These are phyloP conservation scores for Caenorhabditis angaria DNA, from an alignment of 2,888 invertebrate species.

Conservation along the genomic window DNA sequence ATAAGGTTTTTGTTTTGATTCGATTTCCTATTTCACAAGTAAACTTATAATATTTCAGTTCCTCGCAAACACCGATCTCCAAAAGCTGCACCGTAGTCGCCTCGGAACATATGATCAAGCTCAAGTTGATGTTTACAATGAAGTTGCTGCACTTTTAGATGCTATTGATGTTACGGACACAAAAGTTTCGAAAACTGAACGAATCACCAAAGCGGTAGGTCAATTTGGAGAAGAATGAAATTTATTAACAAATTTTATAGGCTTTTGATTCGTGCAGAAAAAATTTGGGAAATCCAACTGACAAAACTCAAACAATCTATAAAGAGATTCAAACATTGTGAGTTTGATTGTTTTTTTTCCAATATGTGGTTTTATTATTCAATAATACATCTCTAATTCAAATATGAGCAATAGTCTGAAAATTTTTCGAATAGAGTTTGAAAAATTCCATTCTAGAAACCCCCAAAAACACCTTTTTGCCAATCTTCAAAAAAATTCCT, in stretches of 20 bases:
- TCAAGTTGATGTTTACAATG: constrained; percentile 57
- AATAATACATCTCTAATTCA: too few species aligned
- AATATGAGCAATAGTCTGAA: not conserved
- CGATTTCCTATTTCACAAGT: not conserved
- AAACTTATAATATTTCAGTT: constrained; percentile 24
- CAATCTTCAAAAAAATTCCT: not conserved
- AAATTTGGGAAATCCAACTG: constrained; percentile 15
- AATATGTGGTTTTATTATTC: too few species aligned
- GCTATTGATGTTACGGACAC: constrained; percentile 32
- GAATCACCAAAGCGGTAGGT: constrained; percentile 53
- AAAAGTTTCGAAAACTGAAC: constrained; percentile 51
- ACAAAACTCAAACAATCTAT: constrained; percentile 20
- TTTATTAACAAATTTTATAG: constrained; percentile 12
- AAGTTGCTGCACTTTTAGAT: constrained; percentile 44
- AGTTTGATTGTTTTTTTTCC: too few species aligned
- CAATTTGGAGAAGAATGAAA: not conserved
- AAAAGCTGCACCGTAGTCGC: constrained; percentile 20
- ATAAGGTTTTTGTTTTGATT: constrained; percentile 24
- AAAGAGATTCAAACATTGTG: constrained; percentile 27
- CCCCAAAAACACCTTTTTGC: too few species aligned
- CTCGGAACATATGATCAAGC: constrained; percentile 64
- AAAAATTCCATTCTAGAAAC: too few species aligned
- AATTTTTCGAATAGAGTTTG: too few species aligned
- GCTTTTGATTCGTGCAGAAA: constrained; percentile 45
- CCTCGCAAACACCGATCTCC: constrained; percentile 40